Evolutionary conservation across 2,888 invertebrate species (phyloP), one percentile per base, ranked within the genome.

Genomic region (Himalopsyche anomala): DNA sequence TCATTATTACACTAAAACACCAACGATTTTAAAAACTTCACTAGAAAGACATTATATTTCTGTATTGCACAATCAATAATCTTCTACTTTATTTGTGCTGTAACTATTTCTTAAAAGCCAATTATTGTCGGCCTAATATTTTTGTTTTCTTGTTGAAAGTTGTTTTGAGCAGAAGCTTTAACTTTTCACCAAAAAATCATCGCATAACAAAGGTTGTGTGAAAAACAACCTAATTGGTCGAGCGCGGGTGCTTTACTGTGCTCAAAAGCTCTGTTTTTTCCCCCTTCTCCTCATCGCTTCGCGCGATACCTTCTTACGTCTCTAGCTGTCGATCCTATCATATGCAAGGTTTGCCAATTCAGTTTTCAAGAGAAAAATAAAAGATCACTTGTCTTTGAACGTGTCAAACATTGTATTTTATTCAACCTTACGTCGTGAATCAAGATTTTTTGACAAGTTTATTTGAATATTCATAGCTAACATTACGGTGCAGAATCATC

Each of bases 231-330:
- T 62, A 62, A 62, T 62, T 62, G 62, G 62, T 62, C 62, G 62
- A 62, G 62, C 62, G 62, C 62, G 62, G 62, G 62, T 62, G 62
- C 62, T 62, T 62, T 62, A 62, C 62, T 62, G 62, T 19, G 62
- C 28, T 62, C 62, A 62, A 62, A 62, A 62, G 62, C 62, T 62
- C 62, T 19, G 62, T 62, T 19, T 62, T 62, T 2, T 28, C 19
- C 62, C 62, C 62, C 19, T n/a, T 19, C 62, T 9, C 28, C 62
- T 62, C 62, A 19, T 19, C 19, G 19, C 62, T 62, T 11, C 2
- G 6, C 28, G 62, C 11, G 62, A 56, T 62, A 19, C 62, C 28
- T 19, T 19, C 62, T 56, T 28, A 19, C 62, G 62, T n/a, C 62
- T 62, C 62, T 28, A 9, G 62, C 62, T 62, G 62, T 62, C 62